A percentile compares a stretch with the other conserved stretches of the same genome.
These are phyloP conservation scores for Mormyrops attenuatus DNA, from an alignment of 2,797 vertebrate genomes.

Conservation along the genomic window DNA sequence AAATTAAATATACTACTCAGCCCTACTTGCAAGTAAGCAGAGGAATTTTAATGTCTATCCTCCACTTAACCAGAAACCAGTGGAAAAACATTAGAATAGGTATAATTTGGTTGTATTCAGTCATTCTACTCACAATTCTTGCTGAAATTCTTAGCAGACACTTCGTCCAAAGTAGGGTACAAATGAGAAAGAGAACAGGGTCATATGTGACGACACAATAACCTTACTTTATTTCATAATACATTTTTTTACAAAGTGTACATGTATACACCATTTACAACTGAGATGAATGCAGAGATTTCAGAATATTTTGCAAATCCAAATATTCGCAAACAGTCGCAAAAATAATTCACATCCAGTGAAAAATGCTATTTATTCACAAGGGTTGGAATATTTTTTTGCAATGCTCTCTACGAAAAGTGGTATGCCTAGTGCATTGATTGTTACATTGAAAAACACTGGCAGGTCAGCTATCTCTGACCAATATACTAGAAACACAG, in stretches of 20 bases:
- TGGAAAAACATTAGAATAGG: not conserved
- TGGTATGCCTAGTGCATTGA: slow-evolving; percentile 43
- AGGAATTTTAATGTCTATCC: not conserved
- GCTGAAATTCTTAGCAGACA: not conserved
- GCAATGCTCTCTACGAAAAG: slow-evolving; percentile 12
- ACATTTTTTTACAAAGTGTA: slow-evolving; percentile 13
- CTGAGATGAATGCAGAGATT: slow-evolving; percentile 1
- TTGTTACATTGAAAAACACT: slow-evolving; percentile 51
- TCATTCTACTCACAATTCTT: not conserved
- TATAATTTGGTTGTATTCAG: not conserved
- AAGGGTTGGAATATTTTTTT: slow-evolving; percentile 2
- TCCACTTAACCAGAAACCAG: not conserved
- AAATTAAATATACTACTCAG: not conserved
- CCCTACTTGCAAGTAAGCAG: not conserved
- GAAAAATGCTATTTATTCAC: not conserved
- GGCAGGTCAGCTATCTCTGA: slow-evolving; percentile 33
- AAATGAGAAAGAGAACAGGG: not conserved
- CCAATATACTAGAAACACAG: slow-evolving; percentile 48
- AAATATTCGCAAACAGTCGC: not conserved
- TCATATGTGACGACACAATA: not conserved
- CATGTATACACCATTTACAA: slow-evolving; percentile 12
- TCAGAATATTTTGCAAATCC: not conserved
- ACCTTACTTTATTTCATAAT: slow-evolving; percentile 20
- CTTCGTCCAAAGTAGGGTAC: not conserved
- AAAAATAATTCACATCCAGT: not conserved